Evolutionary conservation across 2,797 vertebrate species (phyloP).

Genomic region (Natrix natrix): DNA sequence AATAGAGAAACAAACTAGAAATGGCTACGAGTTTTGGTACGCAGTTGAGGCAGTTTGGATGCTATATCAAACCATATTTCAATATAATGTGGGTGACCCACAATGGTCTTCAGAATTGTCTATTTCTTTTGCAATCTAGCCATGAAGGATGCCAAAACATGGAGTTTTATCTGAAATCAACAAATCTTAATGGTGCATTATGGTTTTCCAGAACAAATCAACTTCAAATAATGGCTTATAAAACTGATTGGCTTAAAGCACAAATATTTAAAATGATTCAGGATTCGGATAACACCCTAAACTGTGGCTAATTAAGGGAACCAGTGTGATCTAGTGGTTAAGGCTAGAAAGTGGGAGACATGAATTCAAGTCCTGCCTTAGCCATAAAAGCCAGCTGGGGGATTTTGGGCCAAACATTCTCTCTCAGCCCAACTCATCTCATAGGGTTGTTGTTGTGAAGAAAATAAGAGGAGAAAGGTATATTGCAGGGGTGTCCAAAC

Average conservation of each 20-base stretch:
- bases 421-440: background rate
- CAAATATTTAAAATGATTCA: background rate
- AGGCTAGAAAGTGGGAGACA: background rate
- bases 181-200: background rate
- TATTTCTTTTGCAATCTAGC: background rate
- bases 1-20: background rate
- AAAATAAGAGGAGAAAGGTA: background rate
- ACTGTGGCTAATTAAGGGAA: background rate
- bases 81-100: background rate
- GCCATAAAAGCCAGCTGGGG: background rate
- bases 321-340: background rate
- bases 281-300: background rate
- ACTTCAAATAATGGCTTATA: background rate
- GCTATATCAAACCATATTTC: background rate
- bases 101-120: background rate
- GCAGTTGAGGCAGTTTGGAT: background rate
- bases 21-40: slow-evolving; percentile 20
- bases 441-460: background rate
- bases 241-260: background rate
- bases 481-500: background rate
- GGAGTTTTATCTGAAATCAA: background rate
- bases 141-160: background rate
- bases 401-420: background rate
- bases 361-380: background rate
- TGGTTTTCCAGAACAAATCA: background rate